phyloP scores from a whole-genome alignment of 1,140 invertebrate genomes.

The Drosophila arawakana region DNA sequence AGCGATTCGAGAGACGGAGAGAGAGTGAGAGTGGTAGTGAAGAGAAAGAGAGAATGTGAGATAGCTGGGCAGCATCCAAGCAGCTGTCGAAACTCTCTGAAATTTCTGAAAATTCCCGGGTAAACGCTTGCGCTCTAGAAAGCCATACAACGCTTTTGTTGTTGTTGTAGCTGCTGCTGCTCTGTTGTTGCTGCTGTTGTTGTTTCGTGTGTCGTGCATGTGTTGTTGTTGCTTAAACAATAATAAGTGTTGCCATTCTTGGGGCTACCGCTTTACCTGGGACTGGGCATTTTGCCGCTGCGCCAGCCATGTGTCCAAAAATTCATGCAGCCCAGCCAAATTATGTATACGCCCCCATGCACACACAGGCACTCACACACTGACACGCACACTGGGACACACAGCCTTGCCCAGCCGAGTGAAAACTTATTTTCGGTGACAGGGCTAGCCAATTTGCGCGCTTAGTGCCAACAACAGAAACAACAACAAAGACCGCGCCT shows the following conservation, averaged over 20 bases:
- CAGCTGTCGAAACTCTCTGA: slow-evolving; percentile 31
- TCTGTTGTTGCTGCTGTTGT: slow-evolving; percentile 22
- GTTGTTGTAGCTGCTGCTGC: slow-evolving; percentile 27
- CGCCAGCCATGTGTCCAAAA: slow-evolving; percentile 62
- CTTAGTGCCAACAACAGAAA: slow-evolving; percentile 65
- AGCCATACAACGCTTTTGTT: slow-evolving; percentile 40
- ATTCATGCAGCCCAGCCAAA: slow-evolving; percentile 77
- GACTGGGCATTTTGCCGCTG: slow-evolving; percentile 36
- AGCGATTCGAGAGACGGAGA: neutral
- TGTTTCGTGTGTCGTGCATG: slow-evolving; percentile 3
- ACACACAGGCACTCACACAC: slow-evolving; percentile 21
- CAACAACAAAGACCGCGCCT: slow-evolving; percentile 58
- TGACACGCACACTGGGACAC: slow-evolving; percentile 8
- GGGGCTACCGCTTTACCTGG: slow-evolving; percentile 63
- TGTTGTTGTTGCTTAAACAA: slow-evolving; percentile 66
- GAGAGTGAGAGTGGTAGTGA: neutral
- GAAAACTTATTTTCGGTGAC: slow-evolving; percentile 64
- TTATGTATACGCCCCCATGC: slow-evolving; percentile 75
- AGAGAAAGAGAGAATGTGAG: neutral
- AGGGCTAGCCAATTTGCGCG: slow-evolving; percentile 77
- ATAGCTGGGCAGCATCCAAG: slow-evolving; percentile 29
- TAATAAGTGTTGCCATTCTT: slow-evolving; percentile 80
- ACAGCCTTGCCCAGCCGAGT: slow-evolving; percentile 31
- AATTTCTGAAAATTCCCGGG: slow-evolving; percentile 79
- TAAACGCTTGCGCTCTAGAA: slow-evolving; percentile 79